Evolutionary conservation across 1,140 invertebrate genomes (phyloP), one percentile per base, ranked within the genome.

Genomic region (Dinoponera quadriceps): DNA sequence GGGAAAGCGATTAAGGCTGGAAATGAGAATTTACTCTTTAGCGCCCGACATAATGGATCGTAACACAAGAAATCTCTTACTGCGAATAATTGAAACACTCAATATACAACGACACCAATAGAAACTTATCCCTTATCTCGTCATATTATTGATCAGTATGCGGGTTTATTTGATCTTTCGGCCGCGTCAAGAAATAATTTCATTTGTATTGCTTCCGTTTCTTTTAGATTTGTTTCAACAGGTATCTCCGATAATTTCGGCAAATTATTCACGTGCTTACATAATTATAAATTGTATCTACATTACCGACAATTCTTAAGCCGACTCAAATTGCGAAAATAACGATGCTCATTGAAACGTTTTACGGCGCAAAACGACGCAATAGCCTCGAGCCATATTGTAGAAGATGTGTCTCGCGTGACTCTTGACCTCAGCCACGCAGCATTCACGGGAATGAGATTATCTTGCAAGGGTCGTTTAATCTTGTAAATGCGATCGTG

Each of bases 381-480:
- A 38, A 44, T 63, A 65, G 33, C 59, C 44, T 49, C 68, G 59
- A 69, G 73, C 63, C 16, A 51, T 38, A 77, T 77, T 68, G 25
- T 66, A n/a, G 33, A 25, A 69, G 48, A 51, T 55, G 49, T 25
- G 44, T 55, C 59, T 73, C 4, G 27, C 14, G 49, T 25, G 48
- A 49, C 57, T 57, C 27, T 84, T 63, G 54, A 48, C 57, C 68
- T n/a, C 48, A 55, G 51, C 33, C 49, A 81, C 27, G 51, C 18
- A 7, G 57, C 27, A 82, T 73, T 78, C 38, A 44, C 13, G 62
- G n/a, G 44, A 69, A 62, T 69, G 83, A 81, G 74, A 88, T 88
- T 81, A 87, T 88, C 49, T 69, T 63, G 25, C 48, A 71, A 51
- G 33, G 49, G 54, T 80, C 57, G 74, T 87, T 84, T 87, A 87